phyloP scores from a whole-genome alignment of 1,140 invertebrate genomes.

The Leucophenga varia region DNA sequence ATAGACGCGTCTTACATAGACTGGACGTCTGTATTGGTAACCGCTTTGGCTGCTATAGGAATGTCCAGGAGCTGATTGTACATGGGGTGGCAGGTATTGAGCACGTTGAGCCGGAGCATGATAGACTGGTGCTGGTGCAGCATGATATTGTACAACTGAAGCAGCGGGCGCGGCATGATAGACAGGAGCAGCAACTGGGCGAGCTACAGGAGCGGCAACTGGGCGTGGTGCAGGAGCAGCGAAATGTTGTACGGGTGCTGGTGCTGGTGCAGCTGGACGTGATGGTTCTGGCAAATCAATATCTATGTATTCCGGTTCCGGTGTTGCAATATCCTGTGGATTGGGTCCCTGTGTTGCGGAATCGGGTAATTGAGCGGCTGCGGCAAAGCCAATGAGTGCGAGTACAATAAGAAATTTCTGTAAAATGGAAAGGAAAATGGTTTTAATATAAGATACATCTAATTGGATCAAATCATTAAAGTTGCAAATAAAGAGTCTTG shows the following conservation, averaged over 20 bases:
- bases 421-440: conserved; percentile 8
- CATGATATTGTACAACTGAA: neutral
- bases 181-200: conserved; percentile 19
- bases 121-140: conserved; percentile 16
- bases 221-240: conserved; percentile 17
- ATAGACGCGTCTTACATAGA: conserved; percentile 50
- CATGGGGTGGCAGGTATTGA: conserved; percentile 22
- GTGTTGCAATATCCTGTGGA: conserved; percentile 53
- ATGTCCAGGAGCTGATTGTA: conserved; percentile 34
- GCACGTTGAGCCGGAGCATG: conserved; percentile 28
- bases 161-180: conserved; percentile 23
- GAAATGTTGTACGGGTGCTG: conserved; percentile 6
- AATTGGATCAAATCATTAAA: too few species aligned
- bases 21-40: conserved; percentile 50
- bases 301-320: conserved; percentile 53
- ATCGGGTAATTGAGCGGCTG: conserved; percentile 39
- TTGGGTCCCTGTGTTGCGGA: conserved; percentile 55
- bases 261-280: conserved; percentile 16
- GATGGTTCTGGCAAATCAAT: conserved; percentile 40
- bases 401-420: conserved; percentile 47
- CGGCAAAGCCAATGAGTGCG: conserved; percentile 40
- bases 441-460: too few species aligned
- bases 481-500: too few species aligned
- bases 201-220: conserved; percentile 16
- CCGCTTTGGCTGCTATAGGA: conserved; percentile 36